Evolutionary conservation across 2,113 vertebrate genomes (phyloP).

Genomic region (Poicephalus gulielmi): DNA sequence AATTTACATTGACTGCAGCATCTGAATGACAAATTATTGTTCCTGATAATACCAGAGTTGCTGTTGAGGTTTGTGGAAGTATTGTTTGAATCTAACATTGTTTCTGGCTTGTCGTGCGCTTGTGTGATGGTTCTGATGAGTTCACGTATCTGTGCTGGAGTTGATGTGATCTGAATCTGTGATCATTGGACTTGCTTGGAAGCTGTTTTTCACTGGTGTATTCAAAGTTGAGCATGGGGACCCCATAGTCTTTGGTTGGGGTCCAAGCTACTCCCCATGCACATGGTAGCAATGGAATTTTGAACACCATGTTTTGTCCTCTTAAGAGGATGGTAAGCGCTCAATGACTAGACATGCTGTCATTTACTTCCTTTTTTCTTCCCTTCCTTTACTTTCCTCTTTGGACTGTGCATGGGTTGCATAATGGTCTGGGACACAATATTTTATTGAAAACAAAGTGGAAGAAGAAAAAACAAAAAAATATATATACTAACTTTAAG

Average conservation of each 20-base stretch:
- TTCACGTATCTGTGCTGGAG: background rate
- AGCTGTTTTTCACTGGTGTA: background rate
- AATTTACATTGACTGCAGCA: background rate
- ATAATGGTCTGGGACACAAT: background rate
- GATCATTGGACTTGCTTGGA: background rate
- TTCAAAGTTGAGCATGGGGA: background rate
- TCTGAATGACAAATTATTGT: accelerated
- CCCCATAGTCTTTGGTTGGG: background rate
- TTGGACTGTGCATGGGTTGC: background rate
- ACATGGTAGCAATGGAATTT: background rate
- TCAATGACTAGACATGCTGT: background rate
- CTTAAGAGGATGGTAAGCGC: background rate
- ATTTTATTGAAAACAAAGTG: background rate
- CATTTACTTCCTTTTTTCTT: background rate
- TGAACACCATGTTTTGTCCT: background rate
- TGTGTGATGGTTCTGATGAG: background rate
- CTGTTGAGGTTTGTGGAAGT: background rate
- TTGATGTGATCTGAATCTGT: background rate
- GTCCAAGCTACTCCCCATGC: accelerated
- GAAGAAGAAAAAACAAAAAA: background rate
- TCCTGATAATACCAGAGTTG: background rate
- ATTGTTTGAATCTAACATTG: background rate
- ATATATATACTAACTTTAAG: background rate
- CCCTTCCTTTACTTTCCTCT: background rate
- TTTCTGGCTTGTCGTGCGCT: background rate